These are phyloP conservation scores for Rhopalosiphum padi DNA, from an alignment of 1,140 invertebrate genomes.

Conservation along the genomic window DNA sequence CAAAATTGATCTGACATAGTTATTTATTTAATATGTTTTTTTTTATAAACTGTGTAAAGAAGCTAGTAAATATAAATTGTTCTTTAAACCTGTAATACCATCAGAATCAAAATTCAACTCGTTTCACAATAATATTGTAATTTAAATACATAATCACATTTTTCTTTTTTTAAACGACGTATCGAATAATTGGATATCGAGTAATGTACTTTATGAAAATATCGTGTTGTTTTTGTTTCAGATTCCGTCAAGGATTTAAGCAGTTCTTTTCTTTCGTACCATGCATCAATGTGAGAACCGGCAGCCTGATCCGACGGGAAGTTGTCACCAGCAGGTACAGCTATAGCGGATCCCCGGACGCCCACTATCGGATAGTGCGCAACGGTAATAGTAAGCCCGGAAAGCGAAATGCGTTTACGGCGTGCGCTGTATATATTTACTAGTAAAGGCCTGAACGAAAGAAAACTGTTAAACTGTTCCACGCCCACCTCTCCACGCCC, in stretches of 20 bases:
- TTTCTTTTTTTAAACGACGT: not conserved
- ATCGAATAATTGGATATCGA: not conserved
- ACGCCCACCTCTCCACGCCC: not conserved
- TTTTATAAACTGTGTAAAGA: no score
- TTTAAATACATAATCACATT: not conserved
- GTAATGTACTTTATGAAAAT: not conserved
- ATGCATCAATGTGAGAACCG: slow-evolving; percentile 72
- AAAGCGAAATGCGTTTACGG: not conserved
- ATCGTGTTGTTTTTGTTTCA: slow-evolving; percentile 62
- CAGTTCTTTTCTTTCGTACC: slow-evolving; percentile 86
- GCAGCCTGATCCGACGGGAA: slow-evolving; percentile 71
- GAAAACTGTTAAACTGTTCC: not conserved
- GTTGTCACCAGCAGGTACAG: slow-evolving; percentile 74
- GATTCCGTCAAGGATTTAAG: slow-evolving; percentile 87
- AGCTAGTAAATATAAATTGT: no score
- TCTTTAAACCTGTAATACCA: no score
- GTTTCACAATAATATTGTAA: not conserved
- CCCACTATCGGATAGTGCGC: slow-evolving; percentile 72
- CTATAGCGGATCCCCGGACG: slow-evolving; percentile 73
- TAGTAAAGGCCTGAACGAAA: not conserved
- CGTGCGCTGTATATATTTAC: not conserved
- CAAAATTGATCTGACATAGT: no score
- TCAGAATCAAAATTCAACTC: no score
- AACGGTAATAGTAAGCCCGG: slow-evolving; percentile 68
- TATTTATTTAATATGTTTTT: no score